Percentiles rank a stretch among this genome's conserved stretches.
phyloP scores from a whole-genome alignment of 2,888 invertebrate species.

The Scotopteryx bipunctaria region DNA sequence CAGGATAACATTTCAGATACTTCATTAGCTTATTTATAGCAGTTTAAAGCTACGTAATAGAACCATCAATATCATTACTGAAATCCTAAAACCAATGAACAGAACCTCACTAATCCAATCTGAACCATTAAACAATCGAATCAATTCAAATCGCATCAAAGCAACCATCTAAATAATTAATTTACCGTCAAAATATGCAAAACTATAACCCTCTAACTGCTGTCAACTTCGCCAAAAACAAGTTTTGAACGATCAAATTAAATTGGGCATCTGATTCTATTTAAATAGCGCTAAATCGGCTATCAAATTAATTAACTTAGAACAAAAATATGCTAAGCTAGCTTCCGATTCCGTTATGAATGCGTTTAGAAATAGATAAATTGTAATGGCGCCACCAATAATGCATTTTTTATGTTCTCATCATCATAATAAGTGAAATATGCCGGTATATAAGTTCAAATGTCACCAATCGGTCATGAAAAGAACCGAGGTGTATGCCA shows the following conservation, averaged over 20 bases:
- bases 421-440: too few species aligned
- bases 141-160: slow-evolving; percentile 19
- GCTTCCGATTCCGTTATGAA: too few species aligned
- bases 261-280: background rate
- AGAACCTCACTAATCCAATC: slow-evolving; percentile 14
- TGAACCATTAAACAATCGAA: slow-evolving; percentile 15
- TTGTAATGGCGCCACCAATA: too few species aligned
- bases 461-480: slow-evolving; percentile 3
- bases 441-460: too few species aligned
- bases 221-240: background rate
- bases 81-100: slow-evolving; percentile 22
- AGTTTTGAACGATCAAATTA: background rate
- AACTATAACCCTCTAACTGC: slow-evolving; percentile 1
- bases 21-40: background rate
- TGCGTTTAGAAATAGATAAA: too few species aligned
- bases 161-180: slow-evolving; percentile 23
- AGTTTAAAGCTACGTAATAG: background rate
- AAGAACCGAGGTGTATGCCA: too few species aligned
- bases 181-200: slow-evolving; percentile 28
- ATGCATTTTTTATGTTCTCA: too few species aligned
- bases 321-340: slow-evolving; percentile 27
- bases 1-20: too few species aligned
- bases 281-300: background rate
- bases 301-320: slow-evolving; percentile 11
- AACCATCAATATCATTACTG: slow-evolving; percentile 14